A percentile compares a stretch with the other conserved stretches of the same genome.
These are phyloP conservation scores for Turritopsis rubra DNA, from an alignment of 30 jellyfish, hydroid and myxozoan species.

Conservation along the genomic window DNA sequence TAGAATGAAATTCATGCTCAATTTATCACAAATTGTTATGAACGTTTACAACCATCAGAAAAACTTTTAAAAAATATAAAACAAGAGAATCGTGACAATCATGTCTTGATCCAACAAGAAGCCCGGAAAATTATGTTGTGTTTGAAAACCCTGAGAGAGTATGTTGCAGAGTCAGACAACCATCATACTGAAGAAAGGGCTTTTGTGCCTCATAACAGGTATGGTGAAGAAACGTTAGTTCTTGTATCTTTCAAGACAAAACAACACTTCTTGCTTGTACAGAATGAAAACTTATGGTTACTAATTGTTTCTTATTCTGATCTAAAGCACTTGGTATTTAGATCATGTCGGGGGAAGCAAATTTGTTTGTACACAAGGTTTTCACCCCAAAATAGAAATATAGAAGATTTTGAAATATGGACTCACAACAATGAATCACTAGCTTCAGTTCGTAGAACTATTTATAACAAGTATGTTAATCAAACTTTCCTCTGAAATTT, in stretches of 20 bases:
- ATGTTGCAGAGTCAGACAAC: slow-evolving; percentile 83
- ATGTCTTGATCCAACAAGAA: slow-evolving; percentile 30
- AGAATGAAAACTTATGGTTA: not conserved
- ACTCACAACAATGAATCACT: slow-evolving; percentile 87
- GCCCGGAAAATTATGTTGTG: slow-evolving; percentile 77
- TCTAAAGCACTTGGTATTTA: not conserved
- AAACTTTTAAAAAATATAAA: slow-evolving; percentile 45
- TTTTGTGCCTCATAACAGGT: slow-evolving; percentile 84
- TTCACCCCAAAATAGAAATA: slow-evolving; percentile 80
- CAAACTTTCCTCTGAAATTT: not conserved
- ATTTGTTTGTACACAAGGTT: slow-evolving; percentile 70
- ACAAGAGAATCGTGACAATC: slow-evolving; percentile 9
- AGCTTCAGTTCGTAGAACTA: slow-evolving; percentile 78
- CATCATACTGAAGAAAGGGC: slow-evolving; percentile 70
- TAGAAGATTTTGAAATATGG: slow-evolving; percentile 96
- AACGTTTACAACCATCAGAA: slow-evolving; percentile 62
- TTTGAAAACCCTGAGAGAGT: slow-evolving; percentile 63
- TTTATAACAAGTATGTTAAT: slow-evolving; percentile 50
- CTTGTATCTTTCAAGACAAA: not conserved
- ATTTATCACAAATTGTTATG: slow-evolving; percentile 72
- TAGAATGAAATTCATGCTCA: slow-evolving; percentile 69
- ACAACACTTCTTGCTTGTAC: not conserved
- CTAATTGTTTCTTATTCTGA: not conserved
- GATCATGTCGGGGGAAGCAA: slow-evolving; percentile 92
- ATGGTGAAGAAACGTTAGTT: not conserved